Percentiles rank a stretch among this genome's conserved stretches.
phyloP scores from a whole-genome alignment of 2,113 vertebrate genomes.

The Upupa epops region DNA sequence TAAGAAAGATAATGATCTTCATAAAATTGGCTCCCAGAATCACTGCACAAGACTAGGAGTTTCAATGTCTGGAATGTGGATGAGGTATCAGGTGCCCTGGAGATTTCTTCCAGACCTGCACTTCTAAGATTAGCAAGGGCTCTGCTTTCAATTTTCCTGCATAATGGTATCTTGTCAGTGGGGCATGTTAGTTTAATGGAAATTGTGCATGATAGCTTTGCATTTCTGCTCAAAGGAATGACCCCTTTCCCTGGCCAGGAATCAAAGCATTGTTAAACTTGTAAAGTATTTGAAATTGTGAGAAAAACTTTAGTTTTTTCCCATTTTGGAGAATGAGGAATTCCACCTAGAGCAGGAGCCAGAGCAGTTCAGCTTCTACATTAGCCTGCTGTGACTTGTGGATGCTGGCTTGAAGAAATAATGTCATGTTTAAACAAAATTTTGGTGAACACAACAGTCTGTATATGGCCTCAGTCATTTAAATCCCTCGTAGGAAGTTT shows the following conservation, averaged over 20 bases:
- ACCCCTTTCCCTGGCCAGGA: background rate
- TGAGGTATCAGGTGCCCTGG: slow-evolving; percentile 15
- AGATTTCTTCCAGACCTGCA: slow-evolving; percentile 14
- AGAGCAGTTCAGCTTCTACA: background rate
- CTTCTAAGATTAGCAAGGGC: slow-evolving; percentile 1
- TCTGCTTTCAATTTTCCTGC: slow-evolving; percentile 16
- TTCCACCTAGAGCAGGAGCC: background rate
- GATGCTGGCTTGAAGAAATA: background rate
- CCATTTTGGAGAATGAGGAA: background rate
- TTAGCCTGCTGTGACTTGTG: background rate
- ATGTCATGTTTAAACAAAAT: background rate
- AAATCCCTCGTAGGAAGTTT: background rate
- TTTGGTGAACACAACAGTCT: background rate
- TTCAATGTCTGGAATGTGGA: slow-evolving; percentile 45
- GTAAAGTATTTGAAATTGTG: background rate
- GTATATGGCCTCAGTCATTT: background rate
- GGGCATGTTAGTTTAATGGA: background rate
- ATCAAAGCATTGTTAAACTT: background rate
- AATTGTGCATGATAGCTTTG: background rate
- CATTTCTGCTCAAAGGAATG: background rate
- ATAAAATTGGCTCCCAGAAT: slow-evolving; percentile 1
- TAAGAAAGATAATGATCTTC: slow-evolving; percentile 14
- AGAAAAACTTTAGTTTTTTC: background rate
- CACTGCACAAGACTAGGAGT: background rate
- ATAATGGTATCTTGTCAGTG: background rate